Evolutionary conservation across 2,113 vertebrate species (phyloP).

Genomic region (Balaeniceps rex): DNA sequence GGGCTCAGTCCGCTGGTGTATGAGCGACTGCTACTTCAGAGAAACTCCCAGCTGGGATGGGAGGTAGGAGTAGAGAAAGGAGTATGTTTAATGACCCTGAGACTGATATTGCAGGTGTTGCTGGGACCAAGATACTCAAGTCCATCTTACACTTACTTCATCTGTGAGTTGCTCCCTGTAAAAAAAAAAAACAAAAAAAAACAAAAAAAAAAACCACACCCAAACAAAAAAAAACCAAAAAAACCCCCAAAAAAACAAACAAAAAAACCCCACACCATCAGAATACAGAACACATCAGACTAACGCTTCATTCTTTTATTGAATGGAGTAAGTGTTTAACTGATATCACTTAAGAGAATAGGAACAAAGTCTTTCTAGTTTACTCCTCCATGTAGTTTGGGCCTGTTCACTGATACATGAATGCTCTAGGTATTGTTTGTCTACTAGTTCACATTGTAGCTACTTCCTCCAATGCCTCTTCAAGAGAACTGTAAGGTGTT

Average conservation of each 20-base stretch:
- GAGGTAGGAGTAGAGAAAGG: background rate
- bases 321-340: background rate
- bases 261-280: no score
- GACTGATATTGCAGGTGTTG: background rate
- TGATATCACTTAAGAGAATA: background rate
- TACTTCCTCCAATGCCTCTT: background rate
- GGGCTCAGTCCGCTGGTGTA: background rate
- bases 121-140: background rate
- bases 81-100: background rate
- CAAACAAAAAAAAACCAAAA: no score
- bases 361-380: background rate
- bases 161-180: background rate
- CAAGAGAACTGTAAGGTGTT: background rate
- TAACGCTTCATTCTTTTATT: background rate
- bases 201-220: no score
- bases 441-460: background rate
- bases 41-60: background rate
- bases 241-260: no score
- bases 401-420: background rate
- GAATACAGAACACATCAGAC: background rate
- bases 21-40: background rate
- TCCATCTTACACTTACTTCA: background rate
- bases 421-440: background rate
- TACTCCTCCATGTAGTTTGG: background rate
- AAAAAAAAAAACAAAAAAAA: no score